Evolutionary conservation across 2,888 invertebrate genomes (phyloP).

Genomic region (Xestia sexstrigata): DNA sequence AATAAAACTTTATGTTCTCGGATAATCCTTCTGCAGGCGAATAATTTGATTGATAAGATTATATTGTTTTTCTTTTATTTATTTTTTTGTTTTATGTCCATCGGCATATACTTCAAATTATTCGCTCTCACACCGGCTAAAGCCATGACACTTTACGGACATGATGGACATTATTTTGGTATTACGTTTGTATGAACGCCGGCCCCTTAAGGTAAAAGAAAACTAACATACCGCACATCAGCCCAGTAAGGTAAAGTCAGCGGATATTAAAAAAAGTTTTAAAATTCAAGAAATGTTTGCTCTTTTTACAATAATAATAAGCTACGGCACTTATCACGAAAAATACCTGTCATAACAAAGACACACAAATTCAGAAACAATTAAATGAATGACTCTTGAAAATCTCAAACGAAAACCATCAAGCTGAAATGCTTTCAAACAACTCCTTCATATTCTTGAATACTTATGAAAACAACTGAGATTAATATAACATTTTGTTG

Average conservation of each 20-base stretch:
- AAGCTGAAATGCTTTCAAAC: conserved; percentile 53
- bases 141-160: neutral
- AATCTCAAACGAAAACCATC: conserved; percentile 49
- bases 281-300: neutral
- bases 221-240: neutral
- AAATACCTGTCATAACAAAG: conserved; percentile 25
- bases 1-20: neutral
- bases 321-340: neutral
- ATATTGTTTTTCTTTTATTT: no score
- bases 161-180: no score
- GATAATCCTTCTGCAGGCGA: neutral
- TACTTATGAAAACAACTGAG: conserved; percentile 57
- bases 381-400: conserved; percentile 45
- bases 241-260: neutral
- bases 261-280: neutral
- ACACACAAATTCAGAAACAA: conserved; percentile 40
- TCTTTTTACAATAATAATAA: conserved; percentile 22
- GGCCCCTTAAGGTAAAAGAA: no score
- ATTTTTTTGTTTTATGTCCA: no score
- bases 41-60: neutral
- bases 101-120: neutral
- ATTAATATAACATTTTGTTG: conserved; percentile 50
- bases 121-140: neutral
- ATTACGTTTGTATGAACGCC: no score
- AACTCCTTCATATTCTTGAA: conserved; percentile 53